Conservation (phyloP, 2,888 invertebrate genomes). For the Microctonus hyperodae region DNA sequence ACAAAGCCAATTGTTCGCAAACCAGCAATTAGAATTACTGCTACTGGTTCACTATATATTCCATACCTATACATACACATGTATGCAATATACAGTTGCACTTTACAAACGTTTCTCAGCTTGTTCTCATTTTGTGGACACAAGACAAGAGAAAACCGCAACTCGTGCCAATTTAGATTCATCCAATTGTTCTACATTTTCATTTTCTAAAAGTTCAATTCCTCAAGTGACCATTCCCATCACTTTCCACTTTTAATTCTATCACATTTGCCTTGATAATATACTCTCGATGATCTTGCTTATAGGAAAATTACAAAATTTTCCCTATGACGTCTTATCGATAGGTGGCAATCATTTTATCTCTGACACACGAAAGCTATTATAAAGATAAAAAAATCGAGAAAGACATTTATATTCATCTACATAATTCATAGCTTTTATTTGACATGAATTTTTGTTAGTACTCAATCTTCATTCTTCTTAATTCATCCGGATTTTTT, state of each 20-base stretch:
- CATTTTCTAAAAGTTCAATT: neutral
- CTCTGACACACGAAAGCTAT: neutral
- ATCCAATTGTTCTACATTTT: neutral
- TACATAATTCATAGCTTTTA: neutral
- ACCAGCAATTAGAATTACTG: constrained; percentile 31
- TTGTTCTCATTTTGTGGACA: constrained; percentile 14
- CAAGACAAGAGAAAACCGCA: neutral
- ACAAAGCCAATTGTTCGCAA: constrained; percentile 25
- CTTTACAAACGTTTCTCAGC: neutral
- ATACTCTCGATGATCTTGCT: neutral
- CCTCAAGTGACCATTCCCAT: neutral
- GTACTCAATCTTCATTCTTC: neutral
- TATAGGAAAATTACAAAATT: neutral
- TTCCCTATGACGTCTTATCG: neutral
- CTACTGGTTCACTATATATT: constrained; percentile 10
- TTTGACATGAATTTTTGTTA: neutral
- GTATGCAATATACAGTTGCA: neutral
- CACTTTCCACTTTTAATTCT: neutral
- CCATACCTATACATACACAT: neutral
- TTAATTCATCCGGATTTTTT: neutral
- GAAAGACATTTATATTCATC: neutral
- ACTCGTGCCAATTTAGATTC: neutral
- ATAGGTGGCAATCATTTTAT: neutral
- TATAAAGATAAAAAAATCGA: neutral
- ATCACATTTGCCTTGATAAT: no score